Evolutionary conservation across 2,888 invertebrate species (phyloP).

Genomic region (Cryptophagus acutangulus): DNA sequence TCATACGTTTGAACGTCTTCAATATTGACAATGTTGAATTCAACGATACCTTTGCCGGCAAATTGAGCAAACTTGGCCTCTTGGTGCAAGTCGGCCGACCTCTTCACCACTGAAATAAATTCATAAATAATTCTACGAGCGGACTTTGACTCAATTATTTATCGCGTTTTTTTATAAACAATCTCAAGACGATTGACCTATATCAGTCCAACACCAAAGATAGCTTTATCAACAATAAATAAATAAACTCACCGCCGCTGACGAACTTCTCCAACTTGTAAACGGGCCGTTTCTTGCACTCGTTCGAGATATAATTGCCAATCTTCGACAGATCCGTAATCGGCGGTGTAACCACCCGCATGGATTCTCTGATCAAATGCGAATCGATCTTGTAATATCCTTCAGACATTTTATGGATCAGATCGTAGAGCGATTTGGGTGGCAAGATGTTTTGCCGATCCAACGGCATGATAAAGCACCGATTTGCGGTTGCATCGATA

Average conservation of each 20-base stretch:
- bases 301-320: conserved; percentile 65
- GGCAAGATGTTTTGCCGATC: conserved; percentile 70
- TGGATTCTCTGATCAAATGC: conserved; percentile 66
- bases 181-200: too few relatives aligned
- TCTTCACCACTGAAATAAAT: conserved; percentile 44
- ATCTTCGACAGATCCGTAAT: conserved; percentile 59
- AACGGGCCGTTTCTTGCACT: conserved; percentile 65
- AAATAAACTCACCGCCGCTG: conserved; percentile 55
- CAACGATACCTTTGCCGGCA: conserved; percentile 68
- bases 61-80: conserved; percentile 68
- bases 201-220: too few relatives aligned
- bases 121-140: too few relatives aligned
- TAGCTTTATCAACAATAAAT: too few relatives aligned
- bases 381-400: conserved; percentile 81
- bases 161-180: too few relatives aligned
- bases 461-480: conserved; percentile 89
- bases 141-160: too few relatives aligned
- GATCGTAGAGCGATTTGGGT: conserved; percentile 75
- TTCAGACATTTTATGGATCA: conserved; percentile 71
- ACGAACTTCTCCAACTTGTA: conserved; percentile 69
- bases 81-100: conserved; percentile 44
- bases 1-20: conserved; percentile 56
- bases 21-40: conserved; percentile 69
- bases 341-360: conserved; percentile 69
- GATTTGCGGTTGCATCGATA: conserved; percentile 45